These are phyloP conservation scores for Oceanites oceanicus DNA, from an alignment of 2,113 vertebrate genomes.

Conservation along the genomic window DNA sequence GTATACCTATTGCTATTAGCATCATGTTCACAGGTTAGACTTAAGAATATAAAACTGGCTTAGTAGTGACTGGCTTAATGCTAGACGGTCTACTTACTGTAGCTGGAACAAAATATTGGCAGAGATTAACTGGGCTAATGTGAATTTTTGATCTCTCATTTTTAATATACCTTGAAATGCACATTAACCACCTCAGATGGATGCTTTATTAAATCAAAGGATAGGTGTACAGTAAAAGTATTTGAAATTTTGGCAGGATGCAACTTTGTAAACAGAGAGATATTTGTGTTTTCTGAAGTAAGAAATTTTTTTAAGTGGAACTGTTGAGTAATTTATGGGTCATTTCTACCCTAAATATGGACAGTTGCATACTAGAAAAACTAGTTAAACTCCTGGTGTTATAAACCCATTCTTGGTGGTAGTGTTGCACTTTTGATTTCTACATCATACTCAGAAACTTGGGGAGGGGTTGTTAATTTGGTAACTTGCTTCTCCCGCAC, in stretches of 20 bases:
- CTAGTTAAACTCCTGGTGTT: not conserved
- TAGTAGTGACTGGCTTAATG: not conserved
- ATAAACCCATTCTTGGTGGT: not conserved
- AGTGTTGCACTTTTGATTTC: not conserved
- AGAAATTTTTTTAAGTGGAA: not conserved
- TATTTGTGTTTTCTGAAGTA: not conserved
- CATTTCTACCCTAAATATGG: not conserved
- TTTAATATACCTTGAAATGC: conserved; percentile 21
- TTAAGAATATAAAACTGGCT: not conserved
- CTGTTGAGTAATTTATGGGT: not conserved
- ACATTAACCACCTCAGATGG: not conserved
- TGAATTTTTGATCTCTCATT: conserved; percentile 20
- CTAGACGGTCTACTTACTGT: not conserved
- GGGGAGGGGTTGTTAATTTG: not conserved
- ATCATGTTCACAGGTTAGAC: not conserved
- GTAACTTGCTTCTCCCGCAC: not conserved
- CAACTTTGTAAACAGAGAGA: not conserved
- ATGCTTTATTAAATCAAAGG: conserved; percentile 33
- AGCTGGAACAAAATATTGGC: not conserved
- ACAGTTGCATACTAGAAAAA: not conserved
- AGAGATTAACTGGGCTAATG: not conserved
- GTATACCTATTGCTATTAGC: not conserved
- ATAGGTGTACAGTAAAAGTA: not conserved
- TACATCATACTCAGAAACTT: not conserved
- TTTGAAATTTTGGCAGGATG: not conserved